Evolutionary conservation across 2,797 vertebrate species (phyloP).

Genomic region (Coreius guichenoti): DNA sequence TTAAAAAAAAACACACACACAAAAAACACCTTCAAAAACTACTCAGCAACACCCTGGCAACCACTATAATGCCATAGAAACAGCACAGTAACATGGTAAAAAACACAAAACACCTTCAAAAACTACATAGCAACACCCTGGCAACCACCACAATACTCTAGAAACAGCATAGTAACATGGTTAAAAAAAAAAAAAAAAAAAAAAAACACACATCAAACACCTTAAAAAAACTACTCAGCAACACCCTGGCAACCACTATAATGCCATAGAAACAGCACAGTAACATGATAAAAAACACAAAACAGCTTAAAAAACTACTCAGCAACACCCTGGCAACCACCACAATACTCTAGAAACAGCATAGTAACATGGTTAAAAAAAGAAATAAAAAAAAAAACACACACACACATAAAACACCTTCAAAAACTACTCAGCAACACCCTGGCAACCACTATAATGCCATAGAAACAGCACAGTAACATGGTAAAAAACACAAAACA

Average conservation of each 20-base stretch:
- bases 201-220: not conserved
- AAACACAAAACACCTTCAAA: not conserved
- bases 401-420: no score
- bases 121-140: not conserved
- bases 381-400: no score
- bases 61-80: not conserved
- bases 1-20: no score
- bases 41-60: not conserved
- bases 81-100: not conserved
- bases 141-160: not conserved
- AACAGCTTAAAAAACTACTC: no score
- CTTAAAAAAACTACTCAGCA: no score
- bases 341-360: no score
- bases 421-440: not conserved
- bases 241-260: not conserved
- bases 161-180: no score
- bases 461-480: not conserved
- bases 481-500: no score
- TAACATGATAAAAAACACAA: no score
- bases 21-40: not conserved
- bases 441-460: not conserved
- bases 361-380: no score
- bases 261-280: not conserved
- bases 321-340: no score
- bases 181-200: no score